These are phyloP conservation scores for Pantala flavescens DNA, from an alignment of 1,140 invertebrate species.

Conservation along the genomic window DNA sequence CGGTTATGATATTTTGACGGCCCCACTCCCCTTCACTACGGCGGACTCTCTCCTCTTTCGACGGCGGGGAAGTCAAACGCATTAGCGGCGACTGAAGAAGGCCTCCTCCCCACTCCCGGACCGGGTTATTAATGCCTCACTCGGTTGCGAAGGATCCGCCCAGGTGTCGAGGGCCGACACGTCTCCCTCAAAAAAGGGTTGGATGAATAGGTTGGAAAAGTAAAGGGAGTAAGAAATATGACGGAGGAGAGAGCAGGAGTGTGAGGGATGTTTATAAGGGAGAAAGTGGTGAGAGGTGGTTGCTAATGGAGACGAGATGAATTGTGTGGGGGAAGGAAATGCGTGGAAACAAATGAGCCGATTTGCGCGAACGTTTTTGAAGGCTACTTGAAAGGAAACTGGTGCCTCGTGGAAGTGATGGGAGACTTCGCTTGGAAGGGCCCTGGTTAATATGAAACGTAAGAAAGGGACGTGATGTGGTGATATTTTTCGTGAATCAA, in stretches of 20 bases:
- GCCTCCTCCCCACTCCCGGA: background rate
- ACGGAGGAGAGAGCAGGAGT: background rate
- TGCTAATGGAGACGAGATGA: background rate
- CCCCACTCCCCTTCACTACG: background rate
- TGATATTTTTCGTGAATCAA: too few relatives aligned
- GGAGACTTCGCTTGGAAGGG: too few relatives aligned
- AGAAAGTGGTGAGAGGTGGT: background rate
- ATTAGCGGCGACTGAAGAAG: background rate
- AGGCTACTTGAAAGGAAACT: too few relatives aligned
- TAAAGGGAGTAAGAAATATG: background rate
- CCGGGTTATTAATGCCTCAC: slow-evolving; percentile 8
- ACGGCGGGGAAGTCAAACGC: background rate
- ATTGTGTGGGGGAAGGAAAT: background rate
- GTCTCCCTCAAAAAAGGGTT: background rate
- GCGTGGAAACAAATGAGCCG: background rate
- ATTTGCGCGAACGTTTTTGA: too few relatives aligned
- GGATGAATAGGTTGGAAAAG: background rate
- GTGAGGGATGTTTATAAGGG: background rate
- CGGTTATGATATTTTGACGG: too few relatives aligned
- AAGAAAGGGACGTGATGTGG: too few relatives aligned
- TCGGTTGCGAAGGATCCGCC: background rate
- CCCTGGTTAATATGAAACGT: too few relatives aligned
- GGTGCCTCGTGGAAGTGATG: too few relatives aligned
- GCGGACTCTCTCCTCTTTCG: background rate
- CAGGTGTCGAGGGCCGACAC: slow-evolving; percentile 1